Conservation (phyloP, 2,797 vertebrate species). For the Florisuga fusca region DNA sequence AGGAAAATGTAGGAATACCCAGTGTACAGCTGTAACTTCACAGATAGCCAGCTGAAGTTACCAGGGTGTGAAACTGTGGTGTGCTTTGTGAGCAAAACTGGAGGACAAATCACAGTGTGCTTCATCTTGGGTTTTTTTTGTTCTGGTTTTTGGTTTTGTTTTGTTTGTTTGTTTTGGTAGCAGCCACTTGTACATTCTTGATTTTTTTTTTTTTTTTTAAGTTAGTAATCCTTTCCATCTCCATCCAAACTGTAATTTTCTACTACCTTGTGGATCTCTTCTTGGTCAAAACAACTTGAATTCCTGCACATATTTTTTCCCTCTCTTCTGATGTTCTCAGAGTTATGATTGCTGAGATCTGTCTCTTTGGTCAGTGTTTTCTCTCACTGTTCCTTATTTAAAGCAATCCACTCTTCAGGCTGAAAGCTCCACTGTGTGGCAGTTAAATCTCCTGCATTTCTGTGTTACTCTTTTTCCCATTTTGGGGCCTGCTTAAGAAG, state of each 20-base stretch:
- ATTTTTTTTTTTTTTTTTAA: neutral
- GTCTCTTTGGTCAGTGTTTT: slow-evolving; percentile 31
- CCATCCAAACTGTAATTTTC: neutral
- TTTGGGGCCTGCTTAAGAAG: slow-evolving; percentile 65
- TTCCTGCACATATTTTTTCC: neutral
- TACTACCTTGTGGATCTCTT: neutral
- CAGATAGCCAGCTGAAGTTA: slow-evolving; percentile 7
- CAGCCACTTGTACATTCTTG: neutral
- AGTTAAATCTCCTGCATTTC: slow-evolving; percentile 38
- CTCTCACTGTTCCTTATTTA: neutral
- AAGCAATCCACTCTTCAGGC: neutral
- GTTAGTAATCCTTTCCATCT: neutral
- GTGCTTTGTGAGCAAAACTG: slow-evolving; percentile 1
- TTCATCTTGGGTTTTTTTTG: neutral
- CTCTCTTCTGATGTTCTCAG: neutral
- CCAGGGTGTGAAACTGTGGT: neutral
- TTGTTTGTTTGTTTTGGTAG: neutral
- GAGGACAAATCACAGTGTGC: neutral
- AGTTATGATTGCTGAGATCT: neutral
- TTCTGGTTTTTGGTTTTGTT: neutral
- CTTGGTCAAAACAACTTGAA: neutral
- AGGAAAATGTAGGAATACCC: neutral
- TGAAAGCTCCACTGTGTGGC: slow-evolving; percentile 41
- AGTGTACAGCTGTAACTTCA: neutral
- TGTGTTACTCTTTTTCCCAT: neutral